phyloP scores from a whole-genome alignment of 1,140 invertebrate species.

The Drosophila willistoni region DNA sequence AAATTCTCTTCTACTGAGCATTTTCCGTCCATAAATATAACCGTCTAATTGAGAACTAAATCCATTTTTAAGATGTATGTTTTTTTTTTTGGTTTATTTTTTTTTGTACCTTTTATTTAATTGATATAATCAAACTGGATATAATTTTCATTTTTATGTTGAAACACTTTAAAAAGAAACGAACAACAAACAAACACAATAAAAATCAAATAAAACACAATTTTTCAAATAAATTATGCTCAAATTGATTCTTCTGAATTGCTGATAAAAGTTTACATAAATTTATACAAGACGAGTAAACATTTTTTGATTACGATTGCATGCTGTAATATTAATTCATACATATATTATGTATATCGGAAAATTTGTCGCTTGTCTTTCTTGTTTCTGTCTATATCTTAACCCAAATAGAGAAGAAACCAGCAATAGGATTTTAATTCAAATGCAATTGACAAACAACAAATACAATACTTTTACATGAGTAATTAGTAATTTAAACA shows the following conservation, averaged over 20 bases:
- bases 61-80: not conserved
- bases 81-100: too few species aligned
- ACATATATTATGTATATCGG: slow-evolving; percentile 1
- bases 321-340: slow-evolving; percentile 9
- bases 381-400: slow-evolving; percentile 6
- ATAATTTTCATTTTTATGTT: slow-evolving; percentile 15
- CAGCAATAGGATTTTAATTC: slow-evolving; percentile 5
- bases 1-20: not conserved
- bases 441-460: not conserved
- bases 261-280: slow-evolving; percentile 30
- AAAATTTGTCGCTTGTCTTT: not conserved
- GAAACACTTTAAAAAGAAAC: not conserved
- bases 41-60: slow-evolving; percentile 16
- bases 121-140: slow-evolving; percentile 11
- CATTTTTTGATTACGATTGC: slow-evolving; percentile 11
- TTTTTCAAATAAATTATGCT: slow-evolving; percentile 35
- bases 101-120: not conserved
- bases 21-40: slow-evolving; percentile 45
- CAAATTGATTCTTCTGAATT: slow-evolving; percentile 65
- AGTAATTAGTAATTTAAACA: slow-evolving; percentile 3
- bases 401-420: slow-evolving; percentile 1
- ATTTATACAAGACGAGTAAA: slow-evolving; percentile 8
- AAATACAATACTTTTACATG: not conserved
- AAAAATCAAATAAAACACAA: slow-evolving; percentile 13
- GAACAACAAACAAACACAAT: slow-evolving; percentile 3